These are phyloP conservation scores for Hanleya hanleyi DNA, from an alignment of 2,888 invertebrate species.

Conservation along the genomic window DNA sequence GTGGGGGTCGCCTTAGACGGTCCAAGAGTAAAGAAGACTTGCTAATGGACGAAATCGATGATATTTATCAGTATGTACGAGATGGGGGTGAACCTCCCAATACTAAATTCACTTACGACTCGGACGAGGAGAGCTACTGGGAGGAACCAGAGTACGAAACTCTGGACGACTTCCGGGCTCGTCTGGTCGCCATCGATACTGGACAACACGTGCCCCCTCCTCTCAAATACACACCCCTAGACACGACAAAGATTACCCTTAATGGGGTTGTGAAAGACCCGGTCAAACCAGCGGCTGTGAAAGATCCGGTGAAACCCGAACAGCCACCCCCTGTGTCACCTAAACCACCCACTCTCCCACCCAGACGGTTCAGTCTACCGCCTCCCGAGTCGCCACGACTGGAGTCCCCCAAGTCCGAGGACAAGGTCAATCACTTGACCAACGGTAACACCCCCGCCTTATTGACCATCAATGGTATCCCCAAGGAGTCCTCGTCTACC, in stretches of 20 bases:
- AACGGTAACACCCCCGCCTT: not conserved
- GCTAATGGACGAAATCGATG: constrained; percentile 88
- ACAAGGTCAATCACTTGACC: constrained; percentile 9
- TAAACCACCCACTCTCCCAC: constrained; percentile 45
- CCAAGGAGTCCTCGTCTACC: not conserved
- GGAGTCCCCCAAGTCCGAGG: not conserved
- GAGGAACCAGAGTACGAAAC: constrained; percentile 70
- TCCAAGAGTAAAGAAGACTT: constrained; percentile 81
- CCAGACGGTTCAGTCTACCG: constrained; percentile 40
- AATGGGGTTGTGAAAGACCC: constrained; percentile 11
- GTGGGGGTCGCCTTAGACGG: constrained; percentile 32
- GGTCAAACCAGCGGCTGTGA: not conserved
- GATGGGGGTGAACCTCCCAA: constrained; percentile 90
- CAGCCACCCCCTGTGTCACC: not conserved
- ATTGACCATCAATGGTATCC: not conserved
- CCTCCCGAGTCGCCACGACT: constrained; percentile 11
- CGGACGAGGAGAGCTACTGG: constrained; percentile 70
- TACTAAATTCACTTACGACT: constrained; percentile 62
- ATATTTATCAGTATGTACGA: constrained; percentile 95
- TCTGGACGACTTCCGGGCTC: constrained; percentile 58
- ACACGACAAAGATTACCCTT: constrained; percentile 28
- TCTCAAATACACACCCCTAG: constrained; percentile 49
- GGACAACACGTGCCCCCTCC: constrained; percentile 52
- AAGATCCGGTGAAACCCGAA: constrained; percentile 1
- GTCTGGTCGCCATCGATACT: constrained; percentile 51